Conservation (phyloP, 2,888 invertebrate species). For the Acanthoscelides obtectus region DNA sequence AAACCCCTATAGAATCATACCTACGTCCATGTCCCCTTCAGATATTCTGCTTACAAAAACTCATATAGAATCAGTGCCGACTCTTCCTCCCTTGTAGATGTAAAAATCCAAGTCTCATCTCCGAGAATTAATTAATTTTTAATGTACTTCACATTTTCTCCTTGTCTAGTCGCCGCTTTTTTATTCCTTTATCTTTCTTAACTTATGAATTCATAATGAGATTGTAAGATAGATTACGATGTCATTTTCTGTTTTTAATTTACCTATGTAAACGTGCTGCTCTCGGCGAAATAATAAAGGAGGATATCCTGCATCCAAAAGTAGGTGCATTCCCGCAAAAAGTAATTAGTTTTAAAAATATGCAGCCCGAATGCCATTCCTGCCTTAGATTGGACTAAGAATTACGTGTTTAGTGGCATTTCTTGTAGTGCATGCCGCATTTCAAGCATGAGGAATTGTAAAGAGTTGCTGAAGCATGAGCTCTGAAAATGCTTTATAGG, state of each 20-base stretch:
- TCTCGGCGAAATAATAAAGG: slow-evolving; percentile 7
- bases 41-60: slow-evolving; percentile 7
- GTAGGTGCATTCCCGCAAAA: neutral
- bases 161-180: slow-evolving; percentile 38
- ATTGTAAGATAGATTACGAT: slow-evolving; percentile 57
- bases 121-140: slow-evolving; percentile 41
- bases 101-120: slow-evolving; percentile 38
- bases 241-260: slow-evolving; percentile 30
- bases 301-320: slow-evolving; percentile 8
- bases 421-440: neutral
- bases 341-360: slow-evolving; percentile 2
- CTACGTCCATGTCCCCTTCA: slow-evolving; percentile 3
- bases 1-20: neutral
- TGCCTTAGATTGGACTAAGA: neutral
- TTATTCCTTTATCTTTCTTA: slow-evolving; percentile 54
- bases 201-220: slow-evolving; percentile 63
- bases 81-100: slow-evolving; percentile 20
- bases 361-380: neutral
- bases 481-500: no score
- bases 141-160: slow-evolving; percentile 40
- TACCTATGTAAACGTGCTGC: slow-evolving; percentile 17
- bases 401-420: neutral
- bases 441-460: neutral
- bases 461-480: neutral
- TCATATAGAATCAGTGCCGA: slow-evolving; percentile 15